Evolutionary conservation across 2,113 vertebrate species (phyloP), one percentile per base, ranked within the genome.

Genomic region (Diglossa brunneiventris): DNA sequence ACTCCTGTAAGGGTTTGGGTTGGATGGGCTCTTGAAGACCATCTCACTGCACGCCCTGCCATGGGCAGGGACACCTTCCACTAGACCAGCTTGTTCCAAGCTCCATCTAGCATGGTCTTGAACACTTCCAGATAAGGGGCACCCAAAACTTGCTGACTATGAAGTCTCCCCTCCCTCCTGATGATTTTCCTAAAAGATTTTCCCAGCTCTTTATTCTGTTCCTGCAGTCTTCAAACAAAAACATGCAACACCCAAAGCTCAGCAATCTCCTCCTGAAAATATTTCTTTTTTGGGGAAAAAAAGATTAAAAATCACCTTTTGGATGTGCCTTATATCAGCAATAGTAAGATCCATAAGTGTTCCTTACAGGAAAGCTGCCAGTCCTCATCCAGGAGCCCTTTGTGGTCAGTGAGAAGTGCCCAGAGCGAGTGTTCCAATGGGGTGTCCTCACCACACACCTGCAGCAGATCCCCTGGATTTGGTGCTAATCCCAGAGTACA

Each of bases 351-450:
- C n/a, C 63, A 3, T 49, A 31, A 35, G 15, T 1, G 6, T 28
- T 42, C 27, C 33, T 73, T 22, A 13, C 24, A 33, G 44, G 39
- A 69, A 49, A 41, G 31, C 8, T 75, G 39, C 58, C 42, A 37
- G 59, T 68, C 44, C 49, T 82, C 69, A 20, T 13, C n/a, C 44
- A 33, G 28, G 27, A 80, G 15, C 6, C 17, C 15, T 16, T 1
- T 13, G 23, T 12, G 37, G 59, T 47, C 47, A 12, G 5, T 4
- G 55, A 82, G 75, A 27, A 22, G 37, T 28, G 8, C 18, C 47
- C 68, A 12, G 12, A 50, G 22, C 0, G 0, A 14, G 16, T 4
- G 30, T 22, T 31, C 67, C 46, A 15, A 1, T 1, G 1, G 33
- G 35, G 18, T 28, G 16, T 23, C 21, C 31, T 64, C 62, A 31